These are phyloP conservation scores for Platynereis dumerilii DNA, from an alignment of 2,888 invertebrate species.

Conservation along the genomic window DNA sequence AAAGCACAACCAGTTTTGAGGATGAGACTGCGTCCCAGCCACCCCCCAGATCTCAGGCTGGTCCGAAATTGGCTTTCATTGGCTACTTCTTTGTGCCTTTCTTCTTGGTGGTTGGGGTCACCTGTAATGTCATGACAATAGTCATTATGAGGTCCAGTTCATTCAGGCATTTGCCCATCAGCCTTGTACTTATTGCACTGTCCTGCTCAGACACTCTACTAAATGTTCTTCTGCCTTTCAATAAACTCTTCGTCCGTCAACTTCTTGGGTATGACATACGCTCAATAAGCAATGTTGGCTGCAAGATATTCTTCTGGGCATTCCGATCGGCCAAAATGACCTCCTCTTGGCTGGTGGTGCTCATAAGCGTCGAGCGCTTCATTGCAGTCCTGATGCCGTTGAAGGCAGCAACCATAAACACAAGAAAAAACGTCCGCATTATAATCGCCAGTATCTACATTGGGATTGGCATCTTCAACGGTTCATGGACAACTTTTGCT, in stretches of 20 bases:
- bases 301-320: constrained; percentile 42
- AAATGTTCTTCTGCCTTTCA: constrained; percentile 42
- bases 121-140: constrained; percentile 42
- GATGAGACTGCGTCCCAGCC: no score
- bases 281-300: constrained; percentile 36
- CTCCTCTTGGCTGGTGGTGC: constrained; percentile 46
- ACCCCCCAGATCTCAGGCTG: no score
- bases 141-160: constrained; percentile 37
- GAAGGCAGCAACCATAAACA: constrained; percentile 38
- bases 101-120: constrained; percentile 36
- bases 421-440: constrained; percentile 30
- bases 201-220: constrained; percentile 40
- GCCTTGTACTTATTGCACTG: constrained; percentile 39
- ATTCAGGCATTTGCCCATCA: constrained; percentile 35
- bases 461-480: constrained; percentile 35
- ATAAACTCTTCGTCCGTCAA: constrained; percentile 38
- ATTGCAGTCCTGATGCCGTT: constrained; percentile 45
- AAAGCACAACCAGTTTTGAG: no score
- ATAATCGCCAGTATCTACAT: constrained; percentile 33
- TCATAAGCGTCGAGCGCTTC: constrained; percentile 44
- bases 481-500: constrained; percentile 40
- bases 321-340: constrained; percentile 43
- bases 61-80: background rate
- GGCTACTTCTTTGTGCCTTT: constrained; percentile 38
- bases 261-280: constrained; percentile 39